Evolutionary conservation across 2,888 invertebrate genomes (phyloP), one percentile per base, ranked within the genome.

Genomic region (Abrostola triplasia): DNA sequence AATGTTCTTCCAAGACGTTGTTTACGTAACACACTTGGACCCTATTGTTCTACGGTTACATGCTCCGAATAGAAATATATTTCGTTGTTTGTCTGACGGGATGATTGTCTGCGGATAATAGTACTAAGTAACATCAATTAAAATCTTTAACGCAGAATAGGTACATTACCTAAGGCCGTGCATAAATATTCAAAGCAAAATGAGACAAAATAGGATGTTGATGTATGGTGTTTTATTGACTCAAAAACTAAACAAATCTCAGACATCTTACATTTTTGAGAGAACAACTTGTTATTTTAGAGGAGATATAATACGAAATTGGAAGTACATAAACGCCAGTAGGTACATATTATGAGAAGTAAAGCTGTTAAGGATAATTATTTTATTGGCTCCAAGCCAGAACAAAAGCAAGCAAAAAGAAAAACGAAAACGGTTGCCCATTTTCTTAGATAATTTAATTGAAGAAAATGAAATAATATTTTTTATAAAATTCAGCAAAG

Each of bases 1-100:
- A 70, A 76, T 75, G 76, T 71, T 71, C 67, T 68, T 67, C 77
- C 79, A 84, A 75, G 71, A 71, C 77, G 81, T 67, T 83, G 82
- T 81, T 83, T 82, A 72, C 69, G 76, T 67, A 76, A 81, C 80
- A 76, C 80, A 79, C 77, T 79, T 74, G 77, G 73, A 71, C 73
- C 58, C 63, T 76, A 78, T 81, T 73, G 68, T 71, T 58, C 50
- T 64, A 42, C 1, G 51, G 51, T 52, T 50, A 62, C 44, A 61
- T 65, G 55, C 47, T 65, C 24, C 9, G 44, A 11, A 56, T 37
- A 62, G 59, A 49, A 59, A 64, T 36, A 44, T 59, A 44, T 61
- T 69, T 64, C 44, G 37, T 66, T 60, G 66, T 70, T 63, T 56
- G 41, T 64, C 11, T 38, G 53, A 51, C 51, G 55, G 52, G 54